Percentiles rank a stretch among this genome's conserved stretches.
Conservation (phyloP, 2,113 vertebrate species). For the Syngnathoides biaculeatus region DNA sequence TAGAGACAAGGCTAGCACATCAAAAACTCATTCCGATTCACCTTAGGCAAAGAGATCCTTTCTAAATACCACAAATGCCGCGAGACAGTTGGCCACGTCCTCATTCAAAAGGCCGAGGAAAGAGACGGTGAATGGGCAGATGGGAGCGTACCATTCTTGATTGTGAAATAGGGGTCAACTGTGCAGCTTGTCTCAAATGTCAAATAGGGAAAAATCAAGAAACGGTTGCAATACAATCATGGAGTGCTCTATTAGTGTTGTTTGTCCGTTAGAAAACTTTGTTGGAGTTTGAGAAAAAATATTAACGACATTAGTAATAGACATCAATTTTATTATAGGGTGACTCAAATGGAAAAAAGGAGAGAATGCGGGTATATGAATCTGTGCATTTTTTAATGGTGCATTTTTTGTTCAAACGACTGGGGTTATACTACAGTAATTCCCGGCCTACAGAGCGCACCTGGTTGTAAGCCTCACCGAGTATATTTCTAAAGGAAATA, state of each 20-base stretch:
- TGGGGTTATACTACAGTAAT: too few relatives aligned
- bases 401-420: too few relatives aligned
- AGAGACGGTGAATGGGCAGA: background rate
- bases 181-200: background rate
- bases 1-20: conserved; percentile 2
- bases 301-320: background rate
- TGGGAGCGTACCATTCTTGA: background rate
- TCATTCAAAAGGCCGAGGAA: background rate
- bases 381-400: too few relatives aligned
- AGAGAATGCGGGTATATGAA: background rate
- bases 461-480: too few relatives aligned
- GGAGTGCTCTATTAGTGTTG: background rate
- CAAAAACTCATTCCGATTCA: background rate
- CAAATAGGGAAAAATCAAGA: background rate
- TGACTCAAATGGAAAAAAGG: background rate
- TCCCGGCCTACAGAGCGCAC: too few relatives aligned
- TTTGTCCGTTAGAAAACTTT: background rate
- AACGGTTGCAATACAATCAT: background rate
- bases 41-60: background rate
- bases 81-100: background rate
- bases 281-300: background rate
- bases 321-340: background rate
- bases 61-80: background rate
- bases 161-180: background rate
- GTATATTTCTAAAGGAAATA: too few relatives aligned